A percentile compares a stretch with the other conserved stretches of the same genome.
These are phyloP conservation scores for Apotomis betuletana DNA, from an alignment of 2,888 invertebrate species.

Conservation along the genomic window DNA sequence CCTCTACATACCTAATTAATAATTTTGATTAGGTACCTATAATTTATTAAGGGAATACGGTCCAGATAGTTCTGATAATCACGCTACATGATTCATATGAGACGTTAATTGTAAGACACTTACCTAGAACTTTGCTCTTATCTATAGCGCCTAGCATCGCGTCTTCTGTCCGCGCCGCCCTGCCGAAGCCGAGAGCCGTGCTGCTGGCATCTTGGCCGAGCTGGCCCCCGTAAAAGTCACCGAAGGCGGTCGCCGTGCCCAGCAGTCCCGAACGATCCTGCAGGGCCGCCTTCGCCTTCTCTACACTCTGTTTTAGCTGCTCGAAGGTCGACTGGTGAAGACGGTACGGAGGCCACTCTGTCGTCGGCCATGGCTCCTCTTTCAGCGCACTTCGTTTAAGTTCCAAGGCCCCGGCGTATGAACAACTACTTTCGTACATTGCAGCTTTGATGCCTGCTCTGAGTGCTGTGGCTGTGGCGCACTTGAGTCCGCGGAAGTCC, in stretches of 20 bases:
- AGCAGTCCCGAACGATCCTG: constrained; percentile 88
- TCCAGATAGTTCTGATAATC: no score
- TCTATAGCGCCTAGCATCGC: constrained; percentile 75
- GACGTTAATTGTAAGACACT: constrained; percentile 48
- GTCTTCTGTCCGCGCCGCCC: constrained; percentile 71
- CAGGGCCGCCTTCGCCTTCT: constrained; percentile 94
- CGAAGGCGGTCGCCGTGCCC: constrained; percentile 88
- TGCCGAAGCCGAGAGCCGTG: constrained; percentile 68
- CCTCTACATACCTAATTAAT: no score
- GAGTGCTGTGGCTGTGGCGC: constrained; percentile 66
- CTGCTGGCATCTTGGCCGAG: constrained; percentile 70
- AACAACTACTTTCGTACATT: constrained; percentile 97
- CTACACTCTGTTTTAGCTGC: constrained; percentile 94
- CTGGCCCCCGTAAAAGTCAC: constrained; percentile 85
- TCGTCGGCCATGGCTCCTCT: constrained; percentile 84
- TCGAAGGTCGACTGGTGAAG: constrained; percentile 95
- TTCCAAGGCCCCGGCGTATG: constrained; percentile 93
- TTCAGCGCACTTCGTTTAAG: constrained; percentile 87
- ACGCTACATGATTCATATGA: no score
- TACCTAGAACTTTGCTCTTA: constrained; percentile 74
- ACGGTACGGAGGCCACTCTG: constrained; percentile 90
- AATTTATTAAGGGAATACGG: no score
- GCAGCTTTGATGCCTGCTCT: constrained; percentile 76
- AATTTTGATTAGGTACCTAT: neutral
- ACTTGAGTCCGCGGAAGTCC: constrained; percentile 73